Base-by-base conservation (phyloP, 2,888 invertebrate species). In the Acanthosepion pharaonis region DNA sequence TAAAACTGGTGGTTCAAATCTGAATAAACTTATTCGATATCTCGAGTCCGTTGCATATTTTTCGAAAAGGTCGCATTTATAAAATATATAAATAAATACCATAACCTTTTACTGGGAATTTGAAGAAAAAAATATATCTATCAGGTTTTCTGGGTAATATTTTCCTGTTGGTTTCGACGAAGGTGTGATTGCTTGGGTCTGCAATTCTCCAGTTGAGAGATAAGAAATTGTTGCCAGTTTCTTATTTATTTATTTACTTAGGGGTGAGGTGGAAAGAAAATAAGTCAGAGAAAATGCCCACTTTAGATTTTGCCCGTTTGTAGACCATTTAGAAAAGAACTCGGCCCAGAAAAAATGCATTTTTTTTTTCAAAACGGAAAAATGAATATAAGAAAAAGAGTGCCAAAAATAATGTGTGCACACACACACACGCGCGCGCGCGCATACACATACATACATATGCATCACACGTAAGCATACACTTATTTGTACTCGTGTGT, bases 171-270 rank as follows among this genome's bases (percentile, higher is more conserved):
- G 78, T 78, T 78, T 15, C n/a, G 28, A n/a, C 78, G 78, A 78
- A 78, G 78, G 78, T 78, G 78, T 78, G n/a, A 78, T 78, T 78
- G 78, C 78, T 78, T 78, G n/a, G n/a, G n/a, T 78, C 78, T 78
- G 78, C 78, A 78, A 78, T 78, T 78, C 78, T 78, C 78, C 78
- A 11, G 78, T 78, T 78, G 78, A n/a, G 78, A 78, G 78, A 78
- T 78, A 78, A 78, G 78, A 78, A 78, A 78, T 8, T 78, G n/a
- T 78, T 28, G n/a, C 78, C 78, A 78, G 78, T 78, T 78, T n/a
- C 78, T 78, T 78, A 78, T 28, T 78, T 78, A 78, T 78, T 78
- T 78, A 78, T n/a, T 78, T 78, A 78, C 59, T 59, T 59, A 78
- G 9, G 28, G 78, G 64, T 64, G 23, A 28, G 4, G 64, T 64